Base-by-base conservation (phyloP, 2,797 vertebrate species). In the Anolis apletophallus region DNA sequence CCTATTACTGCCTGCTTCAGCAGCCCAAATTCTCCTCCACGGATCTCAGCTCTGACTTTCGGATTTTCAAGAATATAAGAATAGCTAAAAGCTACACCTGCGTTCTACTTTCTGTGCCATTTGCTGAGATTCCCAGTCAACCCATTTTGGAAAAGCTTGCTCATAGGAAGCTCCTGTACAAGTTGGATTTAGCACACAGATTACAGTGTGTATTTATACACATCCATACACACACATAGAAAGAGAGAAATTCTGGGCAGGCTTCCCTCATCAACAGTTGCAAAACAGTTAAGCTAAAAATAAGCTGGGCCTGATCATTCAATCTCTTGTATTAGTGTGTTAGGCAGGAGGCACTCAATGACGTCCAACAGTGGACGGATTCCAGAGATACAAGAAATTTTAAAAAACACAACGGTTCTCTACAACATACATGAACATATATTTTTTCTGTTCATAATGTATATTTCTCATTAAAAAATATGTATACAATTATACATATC, bases 211-310 rank as follows among this genome's bases (percentile, higher is more conserved):
- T 93, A 90, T 94, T 14, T 81, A 55, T 93, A 92, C 91, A 91
- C 92, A 67, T 29, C 26, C 23, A 75, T 16, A 32, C 26, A 16
- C 3, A 55, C 13, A 55, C 1, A 32, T 21, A 78, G 54, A 59
- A 40, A 83, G n/a, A 89, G 80, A 92, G 86, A 83, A 90, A 88
- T 90, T 94, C 88, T 93, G 89, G 91, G 88, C 91, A 94, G 92
- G 90, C 90, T 91, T 92, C 92, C 86, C 85, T 86, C 88, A 94
- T 92, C 90, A 93, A 93, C 90, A 91, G 88, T 72, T 91, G 69
- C 91, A 92, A 94, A 95, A 94, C 82, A 91, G 54, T 90, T 89
- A n/a, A 88, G 90, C 91, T 96, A 95, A 95, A 95, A 91, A 94
- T 95, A 96, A 91, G 84, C 19, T 83, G 32, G 88, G 68, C 86